Evolutionary conservation across 1,140 invertebrate genomes (phyloP).

Genomic region (Eurosta solidaginis): DNA sequence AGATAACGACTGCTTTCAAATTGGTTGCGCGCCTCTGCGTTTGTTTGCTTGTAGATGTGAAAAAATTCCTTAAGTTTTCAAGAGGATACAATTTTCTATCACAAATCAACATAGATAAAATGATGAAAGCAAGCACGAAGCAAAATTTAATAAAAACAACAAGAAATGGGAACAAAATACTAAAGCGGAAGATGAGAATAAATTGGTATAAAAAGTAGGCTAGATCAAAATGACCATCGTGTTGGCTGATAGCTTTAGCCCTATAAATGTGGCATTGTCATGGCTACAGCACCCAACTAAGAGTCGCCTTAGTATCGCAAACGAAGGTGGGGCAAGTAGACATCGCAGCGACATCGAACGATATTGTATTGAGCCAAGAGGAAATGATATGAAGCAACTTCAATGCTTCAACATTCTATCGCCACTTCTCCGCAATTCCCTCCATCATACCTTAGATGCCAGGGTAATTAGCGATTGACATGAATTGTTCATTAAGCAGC

Average conservation of each 20-base stretch:
- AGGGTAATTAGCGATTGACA: conserved; percentile 58
- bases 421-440: background rate
- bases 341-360: background rate
- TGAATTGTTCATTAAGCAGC: conserved; percentile 57
- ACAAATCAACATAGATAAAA: background rate
- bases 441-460: background rate
- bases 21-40: too few relatives aligned
- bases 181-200: background rate
- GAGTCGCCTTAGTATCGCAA: background rate
- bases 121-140: background rate
- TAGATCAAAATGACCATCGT: conserved; percentile 55
- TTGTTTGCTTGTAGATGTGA: background rate
- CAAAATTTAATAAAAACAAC: background rate
- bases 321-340: background rate
- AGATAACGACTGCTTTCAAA: too few relatives aligned
- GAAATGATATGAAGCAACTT: background rate
- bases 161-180: background rate
- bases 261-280: conserved; percentile 16
- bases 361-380: background rate
- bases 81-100: background rate
- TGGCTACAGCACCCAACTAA: conserved; percentile 17
- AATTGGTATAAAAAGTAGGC: conserved; percentile 44
- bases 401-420: background rate
- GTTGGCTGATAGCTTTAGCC: background rate
- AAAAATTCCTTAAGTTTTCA: background rate